Percentiles rank a stretch among this genome's conserved stretches.
Evolutionary conservation across 2,888 invertebrate species (phyloP).

Genomic region (Hetaerina titia): DNA sequence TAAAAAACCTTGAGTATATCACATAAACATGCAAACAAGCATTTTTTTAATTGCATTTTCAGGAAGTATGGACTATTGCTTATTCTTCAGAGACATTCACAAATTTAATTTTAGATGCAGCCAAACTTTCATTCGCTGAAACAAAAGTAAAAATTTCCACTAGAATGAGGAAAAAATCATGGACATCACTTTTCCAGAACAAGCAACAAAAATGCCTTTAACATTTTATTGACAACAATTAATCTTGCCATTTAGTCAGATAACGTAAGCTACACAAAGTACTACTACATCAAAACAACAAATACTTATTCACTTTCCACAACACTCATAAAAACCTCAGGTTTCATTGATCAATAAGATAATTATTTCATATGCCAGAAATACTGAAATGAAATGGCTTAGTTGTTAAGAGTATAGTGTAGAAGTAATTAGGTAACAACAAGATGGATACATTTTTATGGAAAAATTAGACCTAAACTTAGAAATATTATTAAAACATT

Average conservation of each 20-base stretch:
- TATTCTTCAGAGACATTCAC: background rate
- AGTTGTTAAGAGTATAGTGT: slow-evolving; percentile 36
- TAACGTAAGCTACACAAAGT: background rate
- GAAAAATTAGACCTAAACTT: slow-evolving; percentile 42
- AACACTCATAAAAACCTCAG: slow-evolving; percentile 32
- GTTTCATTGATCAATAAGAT: background rate
- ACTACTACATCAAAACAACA: slow-evolving; percentile 3
- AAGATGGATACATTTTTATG: background rate
- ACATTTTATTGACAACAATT: background rate
- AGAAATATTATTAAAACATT: background rate
- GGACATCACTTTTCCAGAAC: slow-evolving; percentile 9
- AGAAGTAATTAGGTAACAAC: background rate
- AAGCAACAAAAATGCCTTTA: background rate
- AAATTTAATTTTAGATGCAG: background rate
- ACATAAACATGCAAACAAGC: slow-evolving; percentile 66
- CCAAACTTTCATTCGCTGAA: slow-evolving; percentile 2
- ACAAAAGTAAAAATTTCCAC: background rate
- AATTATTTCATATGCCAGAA: slow-evolving; percentile 43
- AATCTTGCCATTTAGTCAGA: background rate
- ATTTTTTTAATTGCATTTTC: slow-evolving; percentile 45
- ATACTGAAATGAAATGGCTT: slow-evolving; percentile 38
- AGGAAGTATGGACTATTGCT: background rate
- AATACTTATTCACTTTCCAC: slow-evolving; percentile 30
- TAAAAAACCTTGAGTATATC: slow-evolving; percentile 26
- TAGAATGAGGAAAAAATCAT: slow-evolving; percentile 2